Percentiles rank a stretch among this genome's conserved stretches.
phyloP scores from a whole-genome alignment of 2,113 vertebrate species.

The Ellobius talpinus region DNA sequence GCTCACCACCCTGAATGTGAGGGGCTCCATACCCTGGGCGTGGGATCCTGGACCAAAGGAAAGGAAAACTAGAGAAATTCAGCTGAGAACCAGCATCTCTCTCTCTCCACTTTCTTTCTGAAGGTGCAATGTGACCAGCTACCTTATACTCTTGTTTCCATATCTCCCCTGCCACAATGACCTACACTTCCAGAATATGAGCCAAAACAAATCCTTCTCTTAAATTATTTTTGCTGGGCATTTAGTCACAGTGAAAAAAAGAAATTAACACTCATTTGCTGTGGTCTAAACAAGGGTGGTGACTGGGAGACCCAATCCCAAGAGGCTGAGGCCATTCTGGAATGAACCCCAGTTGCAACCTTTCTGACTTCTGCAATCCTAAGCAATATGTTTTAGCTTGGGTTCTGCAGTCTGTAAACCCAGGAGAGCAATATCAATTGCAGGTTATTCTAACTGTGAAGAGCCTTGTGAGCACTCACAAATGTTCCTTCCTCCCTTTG shows the following conservation, averaged over 20 bases:
- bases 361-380: background rate
- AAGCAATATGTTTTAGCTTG: background rate
- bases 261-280: background rate
- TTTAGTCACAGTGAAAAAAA: background rate
- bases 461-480: rapidly evolving
- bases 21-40: background rate
- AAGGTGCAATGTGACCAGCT: background rate
- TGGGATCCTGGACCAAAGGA: background rate
- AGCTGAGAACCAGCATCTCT: background rate
- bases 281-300: background rate
- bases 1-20: background rate
- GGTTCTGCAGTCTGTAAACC: background rate
- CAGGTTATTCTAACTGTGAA: background rate
- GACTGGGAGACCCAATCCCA: background rate
- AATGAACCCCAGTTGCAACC: background rate
- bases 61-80: background rate
- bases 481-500: too few relatives aligned
- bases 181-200: background rate
- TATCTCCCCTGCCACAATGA: background rate
- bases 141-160: background rate
- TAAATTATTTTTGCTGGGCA: background rate
- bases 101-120: background rate
- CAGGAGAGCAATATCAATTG: background rate
- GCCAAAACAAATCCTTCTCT: background rate
- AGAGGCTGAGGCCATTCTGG: background rate